A percentile compares a stretch with the other conserved stretches of the same genome.
Evolutionary conservation across 35 echinoderm and acorn worm genomes (phyloP).

Genomic region (Ophiothrix spiculata): DNA sequence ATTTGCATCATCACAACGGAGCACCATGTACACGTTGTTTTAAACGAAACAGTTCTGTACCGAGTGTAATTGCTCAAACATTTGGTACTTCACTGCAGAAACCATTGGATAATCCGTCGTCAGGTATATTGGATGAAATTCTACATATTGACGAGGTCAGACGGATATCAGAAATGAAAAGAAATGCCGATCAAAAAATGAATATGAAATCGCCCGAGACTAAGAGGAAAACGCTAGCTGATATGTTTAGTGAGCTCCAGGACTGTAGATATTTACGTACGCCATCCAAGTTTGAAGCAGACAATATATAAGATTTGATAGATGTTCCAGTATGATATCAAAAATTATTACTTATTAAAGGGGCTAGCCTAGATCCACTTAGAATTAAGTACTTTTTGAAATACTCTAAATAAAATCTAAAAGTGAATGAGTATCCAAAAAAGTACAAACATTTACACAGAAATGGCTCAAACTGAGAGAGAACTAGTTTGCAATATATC

Average conservation of each 20-base stretch:
- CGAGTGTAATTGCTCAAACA: not conserved
- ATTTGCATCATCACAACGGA: not conserved
- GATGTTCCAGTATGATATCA: too few species aligned
- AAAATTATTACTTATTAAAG: too few species aligned
- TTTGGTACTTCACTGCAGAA: not conserved
- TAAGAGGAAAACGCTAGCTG: not conserved
- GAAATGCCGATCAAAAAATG: not conserved
- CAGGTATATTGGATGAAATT: not conserved
- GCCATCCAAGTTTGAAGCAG: too few species aligned
- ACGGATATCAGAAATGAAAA: not conserved
- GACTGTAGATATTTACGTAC: not conserved
- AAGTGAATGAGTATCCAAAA: too few species aligned
- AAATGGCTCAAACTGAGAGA: too few species aligned
- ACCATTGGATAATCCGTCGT: not conserved
- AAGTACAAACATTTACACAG: too few species aligned
- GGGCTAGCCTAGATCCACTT: too few species aligned
- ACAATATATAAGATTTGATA: too few species aligned
- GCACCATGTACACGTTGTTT: not conserved
- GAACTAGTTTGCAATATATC: too few species aligned
- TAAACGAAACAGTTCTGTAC: not conserved
- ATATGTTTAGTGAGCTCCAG: not conserved
- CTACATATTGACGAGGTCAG: not conserved
- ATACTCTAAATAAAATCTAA: too few species aligned
- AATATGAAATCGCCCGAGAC: not conserved
- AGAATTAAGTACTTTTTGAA: too few species aligned